Conservation (phyloP, 2,113 vertebrate species). For the Prionailurus bengalensis region DNA sequence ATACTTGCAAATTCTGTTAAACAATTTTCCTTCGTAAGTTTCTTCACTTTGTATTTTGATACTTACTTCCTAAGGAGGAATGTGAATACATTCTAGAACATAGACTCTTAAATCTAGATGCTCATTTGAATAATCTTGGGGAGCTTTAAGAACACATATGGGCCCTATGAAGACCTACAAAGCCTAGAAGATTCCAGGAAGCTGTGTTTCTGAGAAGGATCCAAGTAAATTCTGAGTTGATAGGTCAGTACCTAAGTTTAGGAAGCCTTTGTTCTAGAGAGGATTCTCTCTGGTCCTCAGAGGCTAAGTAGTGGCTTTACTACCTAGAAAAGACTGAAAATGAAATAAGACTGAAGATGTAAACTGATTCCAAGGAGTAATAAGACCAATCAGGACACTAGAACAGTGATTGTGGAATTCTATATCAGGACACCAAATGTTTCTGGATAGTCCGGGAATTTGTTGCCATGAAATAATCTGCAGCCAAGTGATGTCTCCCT, state of each 20-base stretch:
- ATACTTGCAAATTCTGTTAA: conserved; percentile 58
- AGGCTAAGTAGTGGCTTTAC: neutral
- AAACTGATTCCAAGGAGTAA: conserved; percentile 50
- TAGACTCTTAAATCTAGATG: conserved; percentile 37
- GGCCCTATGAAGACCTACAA: neutral
- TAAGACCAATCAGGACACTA: conserved; percentile 31
- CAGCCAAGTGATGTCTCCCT: neutral
- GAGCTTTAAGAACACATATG: conserved; percentile 1
- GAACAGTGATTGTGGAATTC: conserved; percentile 30
- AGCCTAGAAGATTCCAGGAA: conserved; percentile 46
- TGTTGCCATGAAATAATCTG: conserved; percentile 18
- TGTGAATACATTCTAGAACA: conserved; percentile 54
- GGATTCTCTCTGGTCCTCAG: conserved; percentile 30
- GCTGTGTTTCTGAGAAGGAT: conserved; percentile 30
- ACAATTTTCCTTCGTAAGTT: conserved; percentile 65
- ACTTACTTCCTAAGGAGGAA: conserved; percentile 17
- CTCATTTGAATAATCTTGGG: conserved; percentile 7
- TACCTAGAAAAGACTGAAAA: conserved; percentile 1
- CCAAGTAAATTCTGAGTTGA: conserved; percentile 47
- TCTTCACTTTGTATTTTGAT: conserved; percentile 65
- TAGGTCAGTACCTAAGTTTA: neutral
- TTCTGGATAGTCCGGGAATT: neutral
- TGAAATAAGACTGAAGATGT: neutral
- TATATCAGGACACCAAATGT: conserved; percentile 32
- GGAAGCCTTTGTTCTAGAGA: conserved; percentile 11